Base-by-base conservation (phyloP, 2,888 invertebrate genomes). In the Bimastos eiseni region DNA sequence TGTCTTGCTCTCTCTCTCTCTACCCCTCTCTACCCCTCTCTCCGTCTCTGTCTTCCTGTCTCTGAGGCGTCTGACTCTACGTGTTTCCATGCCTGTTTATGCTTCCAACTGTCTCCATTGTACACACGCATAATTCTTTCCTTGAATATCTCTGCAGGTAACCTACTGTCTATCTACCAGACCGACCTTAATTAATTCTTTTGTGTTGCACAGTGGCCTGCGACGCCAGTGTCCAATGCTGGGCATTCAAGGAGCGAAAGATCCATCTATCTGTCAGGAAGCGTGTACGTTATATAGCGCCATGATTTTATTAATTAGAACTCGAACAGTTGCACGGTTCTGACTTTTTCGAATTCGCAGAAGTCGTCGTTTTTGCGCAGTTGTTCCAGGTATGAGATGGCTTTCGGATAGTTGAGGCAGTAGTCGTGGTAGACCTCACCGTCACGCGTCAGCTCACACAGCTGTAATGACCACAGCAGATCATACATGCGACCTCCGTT, bases 331-430 rank as follows among this genome's bases (percentile, higher is more conserved):
- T 30, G 30, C 6, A 70, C 70, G 70, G 6, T 70, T 70, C 70
- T 90, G 19, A 96, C 96, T 95, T 96, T 96, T 94, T 96, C 96
- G 94, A 96, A 96, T 93, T 96, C 96, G 90, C 95, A 95, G 94
- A 96, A 96, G 92, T 96, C 96, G 90, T 96, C 95, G 92, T 96
- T 96, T 92, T 96, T 95, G 88, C 96, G 93, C 33, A 96, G 94
- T 8, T 96, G 96, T 93, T 96, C 96, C 92, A 96, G 94, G 93
- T 96, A 96, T 92, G 96, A 96, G 91, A 96, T 95, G 24, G 96
- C 95, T 94, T 96, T 95, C 93, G 96, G 96, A 94, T 96, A 96
- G 94, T 96, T 96, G 92, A 96, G 95, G 91, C 96, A 96, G 93
- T 96, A 96, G n/a, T 96, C 96, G 93, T 96, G 96, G 93, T 96